A percentile compares a stretch with the other conserved stretches of the same genome.
phyloP scores from a whole-genome alignment of 2,888 invertebrate species.

The Myopa testacea region DNA sequence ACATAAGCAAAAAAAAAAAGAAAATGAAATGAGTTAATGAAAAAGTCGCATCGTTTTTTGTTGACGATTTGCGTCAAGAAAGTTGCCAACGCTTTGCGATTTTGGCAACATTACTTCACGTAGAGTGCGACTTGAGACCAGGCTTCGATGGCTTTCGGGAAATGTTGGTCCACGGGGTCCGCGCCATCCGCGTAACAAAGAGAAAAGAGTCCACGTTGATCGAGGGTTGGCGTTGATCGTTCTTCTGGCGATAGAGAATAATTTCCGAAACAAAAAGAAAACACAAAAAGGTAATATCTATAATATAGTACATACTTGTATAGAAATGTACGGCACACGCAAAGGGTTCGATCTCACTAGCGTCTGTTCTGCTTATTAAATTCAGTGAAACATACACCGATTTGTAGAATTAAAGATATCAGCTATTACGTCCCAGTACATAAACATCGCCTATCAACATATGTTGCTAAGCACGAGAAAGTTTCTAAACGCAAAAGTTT shows the following conservation, averaged over 20 bases:
- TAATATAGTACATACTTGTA: no score
- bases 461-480: no score
- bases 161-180: slow-evolving; percentile 9
- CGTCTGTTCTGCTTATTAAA: no score
- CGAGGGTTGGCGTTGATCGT: slow-evolving; percentile 40
- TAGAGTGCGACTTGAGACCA: not conserved
- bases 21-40: slow-evolving; percentile 14
- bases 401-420: no score
- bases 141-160: not conserved
- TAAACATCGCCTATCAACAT: no score
- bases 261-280: slow-evolving; percentile 56
- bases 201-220: slow-evolving; percentile 61
- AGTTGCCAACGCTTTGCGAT: slow-evolving; percentile 24
- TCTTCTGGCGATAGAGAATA: slow-evolving; percentile 62
- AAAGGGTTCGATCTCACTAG: no score
- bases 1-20: slow-evolving; percentile 12
- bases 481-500: no score
- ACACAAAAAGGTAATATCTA: no score
- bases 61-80: slow-evolving; percentile 39
- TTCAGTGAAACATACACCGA: no score
- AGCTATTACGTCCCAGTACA: no score
- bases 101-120: slow-evolving; percentile 29
- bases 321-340: no score
- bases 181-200: slow-evolving; percentile 49
- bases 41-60: slow-evolving; percentile 7